These are phyloP conservation scores for Adelosebastes latens DNA, from an alignment of 2,797 vertebrate genomes.

Conservation along the genomic window DNA sequence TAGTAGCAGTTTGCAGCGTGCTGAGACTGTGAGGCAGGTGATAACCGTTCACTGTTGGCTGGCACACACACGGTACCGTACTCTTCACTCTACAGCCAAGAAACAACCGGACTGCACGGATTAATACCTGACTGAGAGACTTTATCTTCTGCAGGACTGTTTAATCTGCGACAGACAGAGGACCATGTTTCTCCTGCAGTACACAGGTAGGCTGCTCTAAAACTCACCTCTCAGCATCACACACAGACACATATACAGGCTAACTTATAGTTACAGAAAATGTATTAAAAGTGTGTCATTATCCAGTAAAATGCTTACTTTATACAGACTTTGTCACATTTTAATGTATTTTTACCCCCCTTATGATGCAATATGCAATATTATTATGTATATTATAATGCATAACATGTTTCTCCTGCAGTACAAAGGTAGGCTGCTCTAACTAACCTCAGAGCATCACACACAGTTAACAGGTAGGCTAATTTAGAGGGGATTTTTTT, in stretches of 20 bases:
- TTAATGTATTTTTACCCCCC: background rate
- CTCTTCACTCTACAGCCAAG: background rate
- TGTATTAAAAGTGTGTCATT: background rate
- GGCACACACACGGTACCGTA: too few relatives aligned
- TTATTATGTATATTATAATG: too few relatives aligned
- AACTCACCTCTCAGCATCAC: background rate
- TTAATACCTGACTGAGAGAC: background rate
- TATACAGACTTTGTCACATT: background rate
- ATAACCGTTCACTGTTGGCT: background rate
- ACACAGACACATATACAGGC: background rate
- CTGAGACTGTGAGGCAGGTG: constrained; percentile 11
- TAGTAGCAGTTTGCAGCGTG: background rate
- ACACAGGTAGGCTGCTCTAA: constrained; percentile 20
- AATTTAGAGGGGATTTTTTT: background rate
- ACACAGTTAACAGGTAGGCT: background rate
- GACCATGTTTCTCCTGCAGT: constrained; percentile 40
- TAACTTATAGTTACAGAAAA: background rate
- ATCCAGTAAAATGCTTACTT: background rate
- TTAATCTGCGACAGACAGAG: background rate
- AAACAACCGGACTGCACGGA: background rate
- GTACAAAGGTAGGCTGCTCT: constrained; percentile 23
- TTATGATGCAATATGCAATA: background rate
- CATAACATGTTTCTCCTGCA: constrained; percentile 34
- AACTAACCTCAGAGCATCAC: background rate
- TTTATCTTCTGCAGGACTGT: background rate